phyloP scores from a whole-genome alignment of 2,113 vertebrate species.

The Tauraco erythrolophus region DNA sequence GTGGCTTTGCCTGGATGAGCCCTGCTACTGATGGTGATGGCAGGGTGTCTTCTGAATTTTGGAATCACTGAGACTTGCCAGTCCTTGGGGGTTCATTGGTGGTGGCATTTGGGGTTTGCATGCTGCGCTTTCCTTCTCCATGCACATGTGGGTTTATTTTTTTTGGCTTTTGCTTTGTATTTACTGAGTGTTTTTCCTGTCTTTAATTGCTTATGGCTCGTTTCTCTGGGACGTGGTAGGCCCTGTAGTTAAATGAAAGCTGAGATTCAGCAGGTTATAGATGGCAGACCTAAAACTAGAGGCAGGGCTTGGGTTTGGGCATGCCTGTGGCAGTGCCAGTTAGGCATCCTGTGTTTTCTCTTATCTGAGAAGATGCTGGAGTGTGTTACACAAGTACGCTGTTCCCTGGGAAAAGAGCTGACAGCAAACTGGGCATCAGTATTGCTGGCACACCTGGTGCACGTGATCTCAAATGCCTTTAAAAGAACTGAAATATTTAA shows the following conservation, averaged over 20 bases:
- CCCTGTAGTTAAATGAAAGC: neutral
- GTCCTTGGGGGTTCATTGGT: neutral
- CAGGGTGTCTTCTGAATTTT: neutral
- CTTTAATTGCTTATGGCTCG: neutral
- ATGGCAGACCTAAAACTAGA: neutral
- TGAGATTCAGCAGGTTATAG: neutral
- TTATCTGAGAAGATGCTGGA: neutral
- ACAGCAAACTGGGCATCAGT: neutral
- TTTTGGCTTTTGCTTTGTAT: slow-evolving; percentile 17
- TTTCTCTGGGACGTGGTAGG: neutral
- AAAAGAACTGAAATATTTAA: neutral
- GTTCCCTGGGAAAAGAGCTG: neutral
- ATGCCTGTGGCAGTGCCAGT: neutral
- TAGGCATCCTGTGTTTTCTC: neutral
- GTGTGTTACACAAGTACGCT: rapidly evolving
- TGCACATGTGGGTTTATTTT: neutral
- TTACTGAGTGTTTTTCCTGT: neutral
- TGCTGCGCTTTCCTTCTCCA: slow-evolving; percentile 33
- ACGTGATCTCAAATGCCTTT: neutral
- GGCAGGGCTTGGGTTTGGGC: neutral
- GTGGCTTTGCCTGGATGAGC: slow-evolving; percentile 14
- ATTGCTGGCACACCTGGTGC: neutral
- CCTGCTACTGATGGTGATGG: neutral
- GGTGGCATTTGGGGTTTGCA: slow-evolving; percentile 30
- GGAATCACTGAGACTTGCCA: neutral